A percentile compares a stretch with the other conserved stretches of the same genome.
Evolutionary conservation across 2,797 vertebrate genomes (phyloP).

Genomic region (Sardinella longiceps): DNA sequence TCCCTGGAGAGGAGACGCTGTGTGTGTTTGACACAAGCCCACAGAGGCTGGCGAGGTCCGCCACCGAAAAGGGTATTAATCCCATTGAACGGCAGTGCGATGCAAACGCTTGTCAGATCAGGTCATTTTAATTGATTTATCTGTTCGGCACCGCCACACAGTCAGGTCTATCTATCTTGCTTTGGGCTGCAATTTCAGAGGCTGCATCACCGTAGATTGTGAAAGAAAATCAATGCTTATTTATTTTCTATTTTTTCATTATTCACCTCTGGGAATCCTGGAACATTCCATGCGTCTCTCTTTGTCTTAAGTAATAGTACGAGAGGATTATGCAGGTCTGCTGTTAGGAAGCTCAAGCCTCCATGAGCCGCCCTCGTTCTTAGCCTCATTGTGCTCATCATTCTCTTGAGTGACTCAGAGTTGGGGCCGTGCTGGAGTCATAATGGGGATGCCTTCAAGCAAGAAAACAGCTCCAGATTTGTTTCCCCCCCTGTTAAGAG

Average conservation of each 20-base stretch:
- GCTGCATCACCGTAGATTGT: constrained; percentile 66
- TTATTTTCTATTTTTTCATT: constrained; percentile 43
- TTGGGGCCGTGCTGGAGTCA: neutral
- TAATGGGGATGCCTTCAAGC: neutral
- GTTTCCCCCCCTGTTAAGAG: neutral
- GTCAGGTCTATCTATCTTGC: constrained; percentile 72
- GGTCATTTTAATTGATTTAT: constrained; percentile 81
- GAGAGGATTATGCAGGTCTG: neutral
- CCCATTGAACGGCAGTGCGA: constrained; percentile 5
- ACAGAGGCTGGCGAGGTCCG: neutral
- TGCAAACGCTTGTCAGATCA: constrained; percentile 67
- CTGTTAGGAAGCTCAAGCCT: neutral
- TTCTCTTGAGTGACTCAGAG: neutral
- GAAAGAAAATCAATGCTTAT: constrained; percentile 72
- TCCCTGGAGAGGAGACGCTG: neutral
- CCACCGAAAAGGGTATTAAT: constrained; percentile 35
- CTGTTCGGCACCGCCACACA: constrained; percentile 66
- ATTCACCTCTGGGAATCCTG: constrained; percentile 38
- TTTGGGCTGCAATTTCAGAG: constrained; percentile 80
- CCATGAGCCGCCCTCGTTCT: neutral
- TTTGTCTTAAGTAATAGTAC: neutral
- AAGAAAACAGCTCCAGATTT: neutral
- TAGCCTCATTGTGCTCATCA: neutral
- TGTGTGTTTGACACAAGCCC: too few relatives aligned
- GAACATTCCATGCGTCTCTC: neutral